A percentile compares a stretch with the other conserved stretches of the same genome.
Conservation (phyloP, 2,113 vertebrate genomes). For the Tor tambroides region DNA sequence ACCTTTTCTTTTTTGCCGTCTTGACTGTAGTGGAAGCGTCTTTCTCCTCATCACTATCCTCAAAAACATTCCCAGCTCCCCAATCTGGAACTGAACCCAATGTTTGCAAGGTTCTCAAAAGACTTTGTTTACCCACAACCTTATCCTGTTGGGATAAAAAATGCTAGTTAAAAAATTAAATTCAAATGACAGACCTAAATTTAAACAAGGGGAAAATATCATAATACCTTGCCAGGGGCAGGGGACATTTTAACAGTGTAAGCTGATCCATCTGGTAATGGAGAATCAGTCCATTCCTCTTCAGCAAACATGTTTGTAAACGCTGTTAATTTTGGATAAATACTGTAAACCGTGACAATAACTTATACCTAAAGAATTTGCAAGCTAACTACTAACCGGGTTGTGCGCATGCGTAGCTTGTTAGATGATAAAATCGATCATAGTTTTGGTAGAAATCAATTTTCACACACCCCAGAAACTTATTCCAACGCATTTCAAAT, state of each 20-base stretch:
- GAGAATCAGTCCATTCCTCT: conserved; percentile 75
- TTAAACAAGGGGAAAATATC: neutral
- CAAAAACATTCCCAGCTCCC: conserved; percentile 52
- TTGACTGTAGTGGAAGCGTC: conserved; percentile 40
- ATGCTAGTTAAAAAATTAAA: neutral
- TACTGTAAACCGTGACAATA: neutral
- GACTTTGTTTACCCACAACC: conserved; percentile 70
- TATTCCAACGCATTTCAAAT: neutral
- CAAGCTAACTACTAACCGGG: neutral
- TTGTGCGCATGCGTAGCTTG: neutral
- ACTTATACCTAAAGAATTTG: neutral
- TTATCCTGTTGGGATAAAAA: neutral
- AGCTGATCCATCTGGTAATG: conserved; percentile 47
- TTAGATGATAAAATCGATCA: neutral
- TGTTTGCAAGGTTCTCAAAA: conserved; percentile 74
- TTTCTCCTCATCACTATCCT: conserved; percentile 63
- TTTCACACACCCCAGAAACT: neutral
- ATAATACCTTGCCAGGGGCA: conserved; percentile 26
- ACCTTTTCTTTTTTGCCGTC: conserved; percentile 71
- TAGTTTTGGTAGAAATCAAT: neutral
- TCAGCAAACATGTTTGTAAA: conserved; percentile 74
- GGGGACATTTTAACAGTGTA: neutral
- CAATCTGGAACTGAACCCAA: conserved; percentile 73
- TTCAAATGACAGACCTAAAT: neutral
- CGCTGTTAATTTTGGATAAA: neutral